Evolutionary conservation across 2,888 invertebrate species (phyloP), one percentile per base, ranked within the genome.

Genomic region (Epirrhoe alternata): DNA sequence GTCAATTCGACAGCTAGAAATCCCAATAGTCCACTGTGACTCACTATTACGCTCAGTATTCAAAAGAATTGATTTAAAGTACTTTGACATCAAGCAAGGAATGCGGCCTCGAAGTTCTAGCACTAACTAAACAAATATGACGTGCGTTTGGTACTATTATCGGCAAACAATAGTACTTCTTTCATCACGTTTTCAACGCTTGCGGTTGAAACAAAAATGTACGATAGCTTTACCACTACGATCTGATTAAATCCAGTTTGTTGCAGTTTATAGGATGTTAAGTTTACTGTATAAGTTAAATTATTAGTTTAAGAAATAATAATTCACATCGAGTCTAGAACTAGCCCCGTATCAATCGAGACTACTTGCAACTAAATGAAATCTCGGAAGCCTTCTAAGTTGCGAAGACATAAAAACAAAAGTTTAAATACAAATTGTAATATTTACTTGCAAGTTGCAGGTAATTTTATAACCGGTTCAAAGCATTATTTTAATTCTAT

Each of bases 61-160:
- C 84, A 86, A 88, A 88, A 87, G 75, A 78, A 74, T 77, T 78
- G 74, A 68, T 78, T 80, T 80, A 85, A 85, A 87, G 84, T 89
- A 87, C 85, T 88, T 85, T 86, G 90, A 88, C 90, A 89, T 87
- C 85, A 86, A 80, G 81, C 79, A 72, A 77, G 87, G 92, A 90
- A 92, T 92, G 90, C 77, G 86, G 85, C 83, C 80, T 85, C 89
- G 84, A 86, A 84, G 85, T 53, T 63, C 62, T 52, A 51, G 14
- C 78, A 85, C 78, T 79, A 74, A 79, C 78, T 81, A 75, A 80
- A 82, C 81, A 77, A 79, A 80, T 75, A 82, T 83, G 79, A 82
- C 79, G 82, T 81, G 74, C 77, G 76, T 77, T 74, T 74, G 73
- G 69, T 73, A 76, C 76, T 81, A 80, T 81, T 88, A 88, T 87